These are phyloP conservation scores for Adelges cooleyi DNA, from an alignment of 1,140 invertebrate genomes.

Conservation along the genomic window DNA sequence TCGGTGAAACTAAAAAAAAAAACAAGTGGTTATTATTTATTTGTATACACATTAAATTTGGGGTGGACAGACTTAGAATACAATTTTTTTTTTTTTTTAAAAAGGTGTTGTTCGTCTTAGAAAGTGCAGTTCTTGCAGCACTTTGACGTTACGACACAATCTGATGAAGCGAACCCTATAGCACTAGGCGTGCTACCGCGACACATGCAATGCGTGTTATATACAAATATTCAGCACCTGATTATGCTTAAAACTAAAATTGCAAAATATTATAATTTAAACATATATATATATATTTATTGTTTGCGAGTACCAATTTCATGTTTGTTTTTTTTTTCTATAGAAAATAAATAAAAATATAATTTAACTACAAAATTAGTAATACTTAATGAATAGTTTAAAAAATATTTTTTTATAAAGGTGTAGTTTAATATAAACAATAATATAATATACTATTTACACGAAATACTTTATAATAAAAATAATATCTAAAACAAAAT, in stretches of 20 bases:
- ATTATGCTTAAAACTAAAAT: not conserved
- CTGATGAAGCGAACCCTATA: too few species aligned
- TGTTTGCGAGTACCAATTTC: not conserved
- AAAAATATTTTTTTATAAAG: not conserved
- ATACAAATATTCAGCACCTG: too few species aligned
- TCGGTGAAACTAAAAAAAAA: not conserved
- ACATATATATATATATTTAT: not conserved
- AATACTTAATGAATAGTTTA: conserved; percentile 13
- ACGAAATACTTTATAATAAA: not conserved
- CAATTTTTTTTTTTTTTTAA: too few species aligned
- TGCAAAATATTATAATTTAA: not conserved
- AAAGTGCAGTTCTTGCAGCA: too few species aligned
- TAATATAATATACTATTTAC: not conserved
- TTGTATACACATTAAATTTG: not conserved
- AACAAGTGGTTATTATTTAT: not conserved
- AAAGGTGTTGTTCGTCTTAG: too few species aligned
- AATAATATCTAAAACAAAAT: not conserved
- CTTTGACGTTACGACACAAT: too few species aligned
- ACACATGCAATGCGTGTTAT: too few species aligned
- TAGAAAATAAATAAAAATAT: conserved; percentile 27
- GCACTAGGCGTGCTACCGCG: too few species aligned
- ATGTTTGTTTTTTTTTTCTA: not conserved
- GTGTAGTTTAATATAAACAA: conserved; percentile 22
- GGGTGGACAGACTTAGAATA: too few species aligned
- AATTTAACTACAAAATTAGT: conserved; percentile 25